Base-by-base conservation (phyloP, 2,888 invertebrate species). In the Myathropa florea region DNA sequence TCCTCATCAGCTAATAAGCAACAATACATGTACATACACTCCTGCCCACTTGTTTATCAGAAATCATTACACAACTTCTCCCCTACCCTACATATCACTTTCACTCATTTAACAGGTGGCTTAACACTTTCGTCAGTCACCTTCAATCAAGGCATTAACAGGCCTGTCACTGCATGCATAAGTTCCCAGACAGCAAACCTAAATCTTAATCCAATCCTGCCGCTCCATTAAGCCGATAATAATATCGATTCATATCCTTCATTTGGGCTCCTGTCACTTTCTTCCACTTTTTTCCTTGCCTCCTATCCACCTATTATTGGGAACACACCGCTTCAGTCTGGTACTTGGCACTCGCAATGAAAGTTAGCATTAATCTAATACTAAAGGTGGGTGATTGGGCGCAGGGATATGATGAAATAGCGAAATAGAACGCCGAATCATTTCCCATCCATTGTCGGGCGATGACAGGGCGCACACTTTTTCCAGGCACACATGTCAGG, bases 131-230 rank as follows among this genome's bases (percentile, higher is more conserved):
- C 39, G 68, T 85, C 81, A 81, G 72, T 65, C 84, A 84, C 67
- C 81, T 85, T 81, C 84, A 85, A 81, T 85, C 84, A 72, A 46
- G 63, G 61, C 75, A 71, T 60, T 68, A 76, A 81, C 76, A 72
- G 26, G 76, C 59, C 68, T 82, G 85, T 85, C 85, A 82, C 68
- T 72, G 81, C 64, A 77, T 73, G 67, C 71, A 67, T 64, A 73
- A 82, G 68, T 78, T 85, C 73, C 64, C 68, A 81, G 81, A 73
- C 82, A 70, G 60, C 63, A 73, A 59, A 78, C 73, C 67, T 72
- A 85, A 82, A 73, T 82, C 85, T 85, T 82, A 85, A 82, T 85
- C 85, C 82, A 85, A 85, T 82, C 82, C 77, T 82, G 85, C 68
- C 85, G 82, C 82, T 82, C 77, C 85, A 85, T 82, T 85, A 85